Evolutionary conservation across 2,888 invertebrate species (phyloP).

Genomic region (Toxonevra muliebris): DNA sequence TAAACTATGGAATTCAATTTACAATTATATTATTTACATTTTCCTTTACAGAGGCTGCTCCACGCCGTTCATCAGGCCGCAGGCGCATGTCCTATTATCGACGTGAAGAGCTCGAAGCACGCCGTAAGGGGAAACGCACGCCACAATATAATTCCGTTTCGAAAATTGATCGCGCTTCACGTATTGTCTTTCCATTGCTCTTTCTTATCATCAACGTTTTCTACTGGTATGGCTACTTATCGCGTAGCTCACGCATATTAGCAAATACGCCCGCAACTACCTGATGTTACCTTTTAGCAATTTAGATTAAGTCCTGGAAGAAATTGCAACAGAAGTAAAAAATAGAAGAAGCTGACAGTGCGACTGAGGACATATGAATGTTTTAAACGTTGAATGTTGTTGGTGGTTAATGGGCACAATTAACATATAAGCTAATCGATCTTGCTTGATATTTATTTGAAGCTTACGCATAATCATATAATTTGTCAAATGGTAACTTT

Average conservation of each 20-base stretch:
- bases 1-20: neutral
- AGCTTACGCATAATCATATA: neutral
- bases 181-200: slow-evolving; percentile 79
- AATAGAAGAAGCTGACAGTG: too few species aligned
- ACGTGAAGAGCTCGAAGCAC: slow-evolving; percentile 59
- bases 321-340: slow-evolving; percentile 42
- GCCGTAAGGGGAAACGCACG: slow-evolving; percentile 63
- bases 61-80: slow-evolving; percentile 41
- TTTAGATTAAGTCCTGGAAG: slow-evolving; percentile 60
- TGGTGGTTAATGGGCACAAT: slow-evolving; percentile 14
- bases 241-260: slow-evolving; percentile 67
- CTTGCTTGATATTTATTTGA: neutral
- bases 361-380: too few species aligned
- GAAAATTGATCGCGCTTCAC: slow-evolving; percentile 79
- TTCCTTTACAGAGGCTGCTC: slow-evolving; percentile 6
- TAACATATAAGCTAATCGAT: slow-evolving; percentile 20
- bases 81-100: slow-evolving; percentile 60
- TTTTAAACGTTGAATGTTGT: too few species aligned
- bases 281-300: slow-evolving; percentile 65
- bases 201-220: slow-evolving; percentile 80
- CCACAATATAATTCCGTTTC: slow-evolving; percentile 82
- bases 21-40: neutral
- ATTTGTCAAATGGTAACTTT: neutral
- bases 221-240: slow-evolving; percentile 81
- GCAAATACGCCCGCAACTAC: slow-evolving; percentile 56